Base-by-base conservation (phyloP, 1,140 invertebrate species). In the Drosophila carrolli region DNA sequence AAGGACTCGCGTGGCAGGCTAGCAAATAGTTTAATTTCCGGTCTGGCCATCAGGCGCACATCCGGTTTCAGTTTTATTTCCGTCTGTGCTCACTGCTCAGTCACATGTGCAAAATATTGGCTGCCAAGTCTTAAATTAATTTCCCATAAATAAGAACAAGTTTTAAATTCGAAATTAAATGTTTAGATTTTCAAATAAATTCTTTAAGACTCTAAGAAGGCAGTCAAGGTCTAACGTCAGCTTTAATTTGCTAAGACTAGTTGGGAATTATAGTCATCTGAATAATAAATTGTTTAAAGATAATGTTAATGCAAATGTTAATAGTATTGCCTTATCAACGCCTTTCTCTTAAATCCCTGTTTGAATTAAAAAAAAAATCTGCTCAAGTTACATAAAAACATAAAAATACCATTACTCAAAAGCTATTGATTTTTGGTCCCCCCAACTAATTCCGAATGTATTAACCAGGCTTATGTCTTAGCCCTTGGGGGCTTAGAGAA, bases 1-100 rank as follows among this genome's bases (percentile, higher is more conserved):
- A 51, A 48, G 41, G 19, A 56, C 47, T 68, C 59, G 60, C 61
- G 61, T 38, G 65, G 61, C 65, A 54, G 70, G 62, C 84, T 71
- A 89, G 82, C 79, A 89, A 89, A 89, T 89, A 89, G 84, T 89
- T 89, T 89, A 89, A 89, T 89, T 89, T 89, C 84, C 84, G 84
- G 84, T 46, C 46, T 75, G 65, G 65, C 72, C 80, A 67, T 78
- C 84, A 71, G 51, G 65, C 79, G 55, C 54, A 84, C 84, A 70
- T 89, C 84, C 84, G 84, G 84, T 89, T 89, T 89, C 84, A 89
- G 84, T 84, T 89, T 78, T 80, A 80, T 89, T 89, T 89, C 84
- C 84, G 80, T 55, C 55, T 46, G 43, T 58, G 61, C 54, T 61
- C 46, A 54, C 16, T 48, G 57, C 14, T 55, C 43, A 46, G 13